Base-by-base conservation (phyloP, 2,113 vertebrate species). In the Acanthisitta chloris region DNA sequence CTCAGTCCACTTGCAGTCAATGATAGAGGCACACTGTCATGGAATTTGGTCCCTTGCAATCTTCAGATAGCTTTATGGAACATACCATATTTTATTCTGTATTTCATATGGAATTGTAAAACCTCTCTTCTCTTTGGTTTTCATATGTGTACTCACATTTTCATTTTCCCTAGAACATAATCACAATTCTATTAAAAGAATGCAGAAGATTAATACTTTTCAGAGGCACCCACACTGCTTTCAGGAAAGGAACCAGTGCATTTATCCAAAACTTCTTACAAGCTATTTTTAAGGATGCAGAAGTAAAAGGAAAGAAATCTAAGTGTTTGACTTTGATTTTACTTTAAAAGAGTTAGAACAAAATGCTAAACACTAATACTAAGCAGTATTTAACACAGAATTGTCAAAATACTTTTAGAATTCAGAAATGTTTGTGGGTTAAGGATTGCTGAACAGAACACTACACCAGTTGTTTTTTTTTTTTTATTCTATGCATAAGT, bases 361-460 rank as follows among this genome's bases (percentile, higher is more conserved):
- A 93, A 90, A 95, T 51, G 13, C 58, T 83, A 83, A 91, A 54
- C 33, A 71, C 23, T 74, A 70, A 87, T 43, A 69, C 31, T 45
- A 69, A 69, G 29, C 21, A 88, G 58, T 26, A 55, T 86, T 83
- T 77, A 90, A 93, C 42, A 58, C 34, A 66, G 49, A 66, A 54
- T 51, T 83, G 81, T 94, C 88, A 93, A 93, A 96, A 94, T 81
- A 62, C 38, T 72, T 92, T 83, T 51, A 72, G 67, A 96, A 94
- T 87, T 71, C 65, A 83, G 49, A 55, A 89, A 24, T 69, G 58
- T 94, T 95, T 94, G 43, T 66, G 64, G 36, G 46, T 76, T 72
- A 94, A 95, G 62, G 94, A 76, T 6, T 89, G 40, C 36, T 90
- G 64, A 92, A 95, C 26, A 95, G 95, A 96, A 95, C 48, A n/a